Evolutionary conservation across 2,797 vertebrate genomes (phyloP), one percentile per base, ranked within the genome.

Genomic region (Discoglossus pictus): DNA sequence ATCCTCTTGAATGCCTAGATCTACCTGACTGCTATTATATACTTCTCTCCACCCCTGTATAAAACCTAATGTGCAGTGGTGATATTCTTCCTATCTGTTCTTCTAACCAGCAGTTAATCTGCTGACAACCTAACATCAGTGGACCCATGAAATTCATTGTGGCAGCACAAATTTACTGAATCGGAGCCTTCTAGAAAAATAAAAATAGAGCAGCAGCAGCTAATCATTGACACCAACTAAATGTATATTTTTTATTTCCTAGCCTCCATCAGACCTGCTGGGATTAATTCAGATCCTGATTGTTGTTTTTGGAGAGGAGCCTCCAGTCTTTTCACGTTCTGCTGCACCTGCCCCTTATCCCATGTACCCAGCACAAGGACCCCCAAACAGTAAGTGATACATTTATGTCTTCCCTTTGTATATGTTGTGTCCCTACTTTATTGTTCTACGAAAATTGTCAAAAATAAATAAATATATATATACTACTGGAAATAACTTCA

Each of bases 261-360:
- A 99, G 97, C 95, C 96, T 51, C 93, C 96, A 82, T 99, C 97
- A 36, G 97, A 99, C 78, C 85, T 99, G 72, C 89, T 94, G 43
- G 93, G 95, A n/a, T 89, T 99, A 73, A 99, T 99, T 80, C 96
- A 99, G 79, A 94, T 99, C 75, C 98, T 99, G 94, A 97, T 98
- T 59, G 95, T 98, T 61, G 94, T 99, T 65, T 99, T 99, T 84
- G 95, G 93, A 73, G 97, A 99, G 2, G 97, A 99, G 61, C 97
- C 97, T 59, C 97, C 97, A 0, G 97, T 99, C 51, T 99, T 98
- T 81, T 99, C 97, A 35, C 92, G 96, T 5, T 95, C 96, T 7
- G 93, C 86, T 0, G 47, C 83, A 72, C 86, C 89, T 6, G 84
- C 94, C 4, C 86, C 92, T 8, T 99, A 93, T 70, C 92, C 93